A percentile compares a stretch with the other conserved stretches of the same genome.
phyloP scores from a whole-genome alignment of 1,140 invertebrate species.

The Scaptomyza graminum region DNA sequence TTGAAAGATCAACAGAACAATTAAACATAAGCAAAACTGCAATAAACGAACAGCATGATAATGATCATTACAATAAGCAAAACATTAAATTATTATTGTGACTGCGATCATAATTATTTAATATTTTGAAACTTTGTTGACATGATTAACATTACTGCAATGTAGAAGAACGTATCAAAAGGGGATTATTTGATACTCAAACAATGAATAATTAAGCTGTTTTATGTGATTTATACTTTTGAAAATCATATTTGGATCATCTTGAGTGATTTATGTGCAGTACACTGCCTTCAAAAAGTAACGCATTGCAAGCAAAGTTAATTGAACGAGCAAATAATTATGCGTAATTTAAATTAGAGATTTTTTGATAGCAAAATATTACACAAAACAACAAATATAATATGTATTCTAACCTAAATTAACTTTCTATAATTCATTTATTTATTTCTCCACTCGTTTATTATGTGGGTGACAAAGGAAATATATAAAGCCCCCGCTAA shows the following conservation, averaged over 20 bases:
- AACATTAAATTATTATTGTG: background rate
- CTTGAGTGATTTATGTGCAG: too few relatives aligned
- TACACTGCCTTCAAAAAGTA: too few relatives aligned
- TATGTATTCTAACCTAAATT: too few relatives aligned
- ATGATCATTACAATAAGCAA: slow-evolving; percentile 4
- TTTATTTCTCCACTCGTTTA: too few relatives aligned
- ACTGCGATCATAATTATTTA: background rate
- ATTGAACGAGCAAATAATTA: too few relatives aligned
- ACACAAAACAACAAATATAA: too few relatives aligned
- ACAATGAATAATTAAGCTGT: background rate
- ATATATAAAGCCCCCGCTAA: slow-evolving; percentile 21
- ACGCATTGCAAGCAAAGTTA: too few relatives aligned
- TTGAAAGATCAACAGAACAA: slow-evolving; percentile 32
- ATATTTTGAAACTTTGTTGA: slow-evolving; percentile 1
- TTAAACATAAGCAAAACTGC: slow-evolving; percentile 42
- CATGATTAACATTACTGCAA: background rate
- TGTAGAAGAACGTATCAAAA: background rate
- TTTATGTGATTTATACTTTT: background rate
- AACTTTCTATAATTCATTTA: too few relatives aligned
- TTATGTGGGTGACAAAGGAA: background rate
- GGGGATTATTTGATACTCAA: background rate
- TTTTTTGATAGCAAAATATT: too few relatives aligned
- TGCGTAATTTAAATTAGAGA: too few relatives aligned
- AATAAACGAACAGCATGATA: slow-evolving; percentile 1
- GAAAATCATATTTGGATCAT: too few relatives aligned